Evolutionary conservation across 1,140 invertebrate genomes (phyloP).

Genomic region (Hormaphis cornu): DNA sequence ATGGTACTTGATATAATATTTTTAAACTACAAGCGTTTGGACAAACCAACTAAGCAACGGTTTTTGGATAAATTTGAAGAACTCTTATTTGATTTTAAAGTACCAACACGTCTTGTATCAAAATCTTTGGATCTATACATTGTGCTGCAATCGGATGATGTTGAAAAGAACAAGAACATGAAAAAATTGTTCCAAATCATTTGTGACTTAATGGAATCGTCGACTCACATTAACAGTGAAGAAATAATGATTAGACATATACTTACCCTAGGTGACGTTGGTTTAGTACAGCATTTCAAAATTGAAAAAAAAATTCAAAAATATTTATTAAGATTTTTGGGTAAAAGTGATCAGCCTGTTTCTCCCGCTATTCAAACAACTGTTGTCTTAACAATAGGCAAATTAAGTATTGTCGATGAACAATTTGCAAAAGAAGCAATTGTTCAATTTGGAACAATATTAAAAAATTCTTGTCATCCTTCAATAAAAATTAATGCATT

Average conservation of each 20-base stretch:
- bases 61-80: conserved; percentile 17
- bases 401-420: conserved; percentile 25
- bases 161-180: background rate
- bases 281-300: conserved; percentile 18
- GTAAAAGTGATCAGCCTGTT: background rate
- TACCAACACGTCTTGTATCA: conserved; percentile 18
- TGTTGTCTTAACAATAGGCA: conserved; percentile 16
- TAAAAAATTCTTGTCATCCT: conserved; percentile 8
- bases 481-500: conserved; percentile 29
- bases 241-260: conserved; percentile 16
- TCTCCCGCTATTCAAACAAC: conserved; percentile 3
- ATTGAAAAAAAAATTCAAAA: conserved; percentile 3
- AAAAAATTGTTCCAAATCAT: background rate
- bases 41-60: background rate
- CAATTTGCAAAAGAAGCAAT: conserved; percentile 23
- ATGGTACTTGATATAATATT: conserved; percentile 1
- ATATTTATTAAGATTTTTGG: background rate
- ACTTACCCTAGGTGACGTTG: background rate
- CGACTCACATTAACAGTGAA: conserved; percentile 11
- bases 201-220: conserved; percentile 5
- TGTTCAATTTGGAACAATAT: conserved; percentile 4
- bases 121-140: conserved; percentile 8
- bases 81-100: conserved; percentile 1
- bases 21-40: conserved; percentile 9
- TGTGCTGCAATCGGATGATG: background rate